Evolutionary conservation across 1,140 invertebrate genomes (phyloP), one percentile per base, ranked within the genome.

Genomic region (Drosophila santomea): DNA sequence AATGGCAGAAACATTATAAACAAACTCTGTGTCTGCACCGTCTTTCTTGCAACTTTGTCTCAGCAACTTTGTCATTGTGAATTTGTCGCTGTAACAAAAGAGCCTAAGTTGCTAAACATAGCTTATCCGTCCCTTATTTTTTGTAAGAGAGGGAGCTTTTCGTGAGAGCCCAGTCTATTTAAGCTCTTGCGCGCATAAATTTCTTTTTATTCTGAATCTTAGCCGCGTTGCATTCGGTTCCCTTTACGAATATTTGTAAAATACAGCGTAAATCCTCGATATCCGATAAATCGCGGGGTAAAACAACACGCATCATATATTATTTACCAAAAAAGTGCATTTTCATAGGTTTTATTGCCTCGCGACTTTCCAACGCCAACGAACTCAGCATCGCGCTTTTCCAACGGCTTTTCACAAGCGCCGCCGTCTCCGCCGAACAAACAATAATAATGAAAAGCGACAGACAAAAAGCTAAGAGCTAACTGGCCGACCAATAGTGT

Each of bases 391-490:
- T 50, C 63, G 60, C 61, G 57, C 45, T 57, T 57, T 73, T 60
- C 20, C 3, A 72, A 47, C 32, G 41, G 50, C 60, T 62, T 59
- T 62, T 25, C 36, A 23, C 36, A 8, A 55, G 60, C 64, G 66
- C 55, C 64, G 76, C 50, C 62, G 61, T 36, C 62, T 56, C 32
- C 43, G 71, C 81, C 71, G 75, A 67, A 76, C 77, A 85, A 86
- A 86, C 82, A 86, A 86, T 88, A 86, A 86, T 86, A 86, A 86
- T 88, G 84, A 81, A 83, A 85, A 85, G 69, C 78, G 79, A 59
- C 86, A 82, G 74, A 82, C 82, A 57, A 80, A 80, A 84, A 72
- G 62, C 63, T 58, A 82, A 75, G 72, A 82, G 67, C 48, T 62
- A 83, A 84, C 77, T 84, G 77, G 52, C 69, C 66, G 6, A 20